These are phyloP conservation scores for Parapristionchus giblindavisi DNA, from an alignment of 2,888 invertebrate genomes.

Conservation along the genomic window DNA sequence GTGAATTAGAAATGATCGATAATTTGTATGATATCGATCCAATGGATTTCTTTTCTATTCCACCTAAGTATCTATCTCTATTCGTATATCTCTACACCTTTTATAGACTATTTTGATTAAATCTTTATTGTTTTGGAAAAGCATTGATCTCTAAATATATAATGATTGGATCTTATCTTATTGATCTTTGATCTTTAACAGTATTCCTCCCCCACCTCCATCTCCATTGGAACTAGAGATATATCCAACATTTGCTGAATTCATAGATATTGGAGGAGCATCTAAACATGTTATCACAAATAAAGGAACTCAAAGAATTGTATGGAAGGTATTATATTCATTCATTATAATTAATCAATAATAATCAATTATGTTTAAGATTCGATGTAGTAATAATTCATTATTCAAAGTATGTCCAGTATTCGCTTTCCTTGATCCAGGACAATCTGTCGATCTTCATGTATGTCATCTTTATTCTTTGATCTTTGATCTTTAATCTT, in stretches of 20 bases:
- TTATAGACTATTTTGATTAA: background rate
- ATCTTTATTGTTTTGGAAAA: too few relatives aligned
- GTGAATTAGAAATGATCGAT: constrained; percentile 27
- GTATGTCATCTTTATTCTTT: too few relatives aligned
- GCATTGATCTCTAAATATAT: too few relatives aligned
- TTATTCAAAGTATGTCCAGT: constrained; percentile 50
- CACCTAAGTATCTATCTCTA: constrained; percentile 5
- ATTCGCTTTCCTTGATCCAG: constrained; percentile 30
- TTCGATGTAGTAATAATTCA: constrained; percentile 56
- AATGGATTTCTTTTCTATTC: constrained; percentile 27
- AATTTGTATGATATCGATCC: constrained; percentile 32
- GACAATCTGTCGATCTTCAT: constrained; percentile 23
- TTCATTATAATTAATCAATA: background rate
- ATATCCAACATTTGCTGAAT: constrained; percentile 55
- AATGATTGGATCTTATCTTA: too few relatives aligned
- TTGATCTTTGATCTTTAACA: constrained; percentile 37
- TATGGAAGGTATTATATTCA: constrained; percentile 45
- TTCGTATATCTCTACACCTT: background rate
- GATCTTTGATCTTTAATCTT: too few relatives aligned
- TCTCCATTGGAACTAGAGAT: constrained; percentile 49
- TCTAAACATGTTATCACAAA: constrained; percentile 54
- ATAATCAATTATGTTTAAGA: constrained; percentile 4
- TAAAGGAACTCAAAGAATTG: constrained; percentile 49
- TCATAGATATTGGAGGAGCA: constrained; percentile 58
- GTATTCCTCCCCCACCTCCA: constrained; percentile 42